Percentiles rank a stretch among this genome's conserved stretches.
Conservation (phyloP, 2,888 invertebrate species). For the Hirtodrosophila alboralis region DNA sequence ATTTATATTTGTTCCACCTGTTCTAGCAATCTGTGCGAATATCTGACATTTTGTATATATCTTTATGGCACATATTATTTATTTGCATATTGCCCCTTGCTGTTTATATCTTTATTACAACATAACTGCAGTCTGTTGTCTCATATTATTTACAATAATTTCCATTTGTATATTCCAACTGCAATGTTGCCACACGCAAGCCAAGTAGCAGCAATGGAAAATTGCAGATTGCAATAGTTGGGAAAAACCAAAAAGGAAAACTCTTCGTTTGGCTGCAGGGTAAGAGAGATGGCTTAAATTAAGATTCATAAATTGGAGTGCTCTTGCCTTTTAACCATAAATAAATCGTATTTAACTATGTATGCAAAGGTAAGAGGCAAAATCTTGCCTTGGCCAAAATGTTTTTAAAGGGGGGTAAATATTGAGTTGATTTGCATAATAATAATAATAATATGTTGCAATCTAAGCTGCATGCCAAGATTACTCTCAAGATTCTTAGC, state of each 20-base stretch:
- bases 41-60: slow-evolving; percentile 24
- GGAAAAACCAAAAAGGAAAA: slow-evolving; percentile 11
- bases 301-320: slow-evolving; percentile 47
- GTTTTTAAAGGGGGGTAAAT: slow-evolving; percentile 11
- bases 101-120: slow-evolving; percentile 48
- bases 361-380: slow-evolving; percentile 34
- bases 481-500: neutral
- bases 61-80: slow-evolving; percentile 47
- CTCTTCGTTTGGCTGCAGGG: slow-evolving; percentile 4
- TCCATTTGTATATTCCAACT: slow-evolving; percentile 50
- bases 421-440: slow-evolving; percentile 41
- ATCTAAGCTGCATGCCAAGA: neutral
- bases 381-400: slow-evolving; percentile 21
- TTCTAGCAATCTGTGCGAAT: slow-evolving; percentile 6
- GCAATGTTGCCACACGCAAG: slow-evolving; percentile 19
- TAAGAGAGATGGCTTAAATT: slow-evolving; percentile 24
- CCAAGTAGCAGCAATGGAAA: slow-evolving; percentile 5
- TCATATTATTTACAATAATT: slow-evolving; percentile 60
- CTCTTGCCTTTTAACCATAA: slow-evolving; percentile 26
- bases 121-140: slow-evolving; percentile 50
- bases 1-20: slow-evolving; percentile 13
- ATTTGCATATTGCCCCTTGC: slow-evolving; percentile 24
- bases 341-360: slow-evolving; percentile 45
- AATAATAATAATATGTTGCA: slow-evolving; percentile 38
- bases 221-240: slow-evolving; percentile 8